Conservation (phyloP, 1,140 invertebrate genomes). For the Bombus consobrinus region DNA sequence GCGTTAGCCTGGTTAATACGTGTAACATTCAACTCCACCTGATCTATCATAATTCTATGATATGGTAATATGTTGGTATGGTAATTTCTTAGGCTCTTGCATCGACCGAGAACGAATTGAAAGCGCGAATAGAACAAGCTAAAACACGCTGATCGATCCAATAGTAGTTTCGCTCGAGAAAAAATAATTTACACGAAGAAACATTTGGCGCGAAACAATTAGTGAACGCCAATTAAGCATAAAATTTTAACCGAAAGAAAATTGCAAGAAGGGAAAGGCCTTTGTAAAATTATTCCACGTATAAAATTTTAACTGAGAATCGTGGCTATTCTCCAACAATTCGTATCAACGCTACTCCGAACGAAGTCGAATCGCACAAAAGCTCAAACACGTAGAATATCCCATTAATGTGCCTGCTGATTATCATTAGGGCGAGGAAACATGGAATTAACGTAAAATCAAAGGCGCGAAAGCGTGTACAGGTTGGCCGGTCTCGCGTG, state of each 20-base stretch:
- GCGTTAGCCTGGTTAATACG: not conserved
- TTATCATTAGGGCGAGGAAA: not conserved
- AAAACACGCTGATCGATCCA: too few species aligned
- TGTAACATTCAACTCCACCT: not conserved
- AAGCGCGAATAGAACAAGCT: too few species aligned
- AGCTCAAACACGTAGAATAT: not conserved
- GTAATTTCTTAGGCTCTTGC: not conserved
- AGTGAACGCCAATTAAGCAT: too few species aligned
- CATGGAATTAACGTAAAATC: not conserved
- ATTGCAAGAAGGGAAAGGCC: too few species aligned
- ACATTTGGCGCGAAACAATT: too few species aligned
- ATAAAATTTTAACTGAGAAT: not conserved
- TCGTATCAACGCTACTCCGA: not conserved
- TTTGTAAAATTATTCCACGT: not conserved
- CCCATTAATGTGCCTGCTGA: not conserved
- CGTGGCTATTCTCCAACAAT: not conserved
- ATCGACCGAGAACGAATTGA: not conserved
- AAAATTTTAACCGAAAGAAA: too few species aligned
- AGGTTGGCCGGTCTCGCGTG: not conserved
- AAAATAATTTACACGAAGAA: not conserved
- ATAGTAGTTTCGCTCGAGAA: not conserved
- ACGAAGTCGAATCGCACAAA: not conserved
- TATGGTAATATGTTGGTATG: not conserved
- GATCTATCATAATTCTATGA: not conserved
- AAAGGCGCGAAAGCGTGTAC: not conserved